Percentiles rank a stretch among this genome's conserved stretches.
Conservation (phyloP, 2,888 invertebrate genomes). For the Mesoligia furuncula region DNA sequence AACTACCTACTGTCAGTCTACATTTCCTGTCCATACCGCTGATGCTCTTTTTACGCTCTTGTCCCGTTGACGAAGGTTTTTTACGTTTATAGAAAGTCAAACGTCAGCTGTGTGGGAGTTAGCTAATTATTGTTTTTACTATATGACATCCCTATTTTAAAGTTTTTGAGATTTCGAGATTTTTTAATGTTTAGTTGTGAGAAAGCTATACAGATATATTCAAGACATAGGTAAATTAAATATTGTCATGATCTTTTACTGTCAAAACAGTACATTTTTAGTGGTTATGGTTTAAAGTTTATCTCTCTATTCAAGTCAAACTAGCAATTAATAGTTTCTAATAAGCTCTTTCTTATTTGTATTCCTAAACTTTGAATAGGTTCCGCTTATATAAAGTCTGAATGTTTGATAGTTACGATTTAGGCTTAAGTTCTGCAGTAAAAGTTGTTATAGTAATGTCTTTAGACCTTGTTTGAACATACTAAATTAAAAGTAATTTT, state of each 20-base stretch:
- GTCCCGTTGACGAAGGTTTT: constrained; percentile 47
- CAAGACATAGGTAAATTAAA: neutral
- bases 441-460: neutral
- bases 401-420: neutral
- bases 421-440: neutral
- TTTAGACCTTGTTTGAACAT: neutral
- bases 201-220: neutral
- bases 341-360: neutral
- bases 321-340: neutral
- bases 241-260: neutral
- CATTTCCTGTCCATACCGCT: constrained; percentile 56
- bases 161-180: too few species aligned
- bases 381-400: neutral
- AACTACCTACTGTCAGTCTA: constrained; percentile 68
- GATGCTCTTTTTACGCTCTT: constrained; percentile 39
- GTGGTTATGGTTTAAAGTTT: neutral
- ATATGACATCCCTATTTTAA: neutral
- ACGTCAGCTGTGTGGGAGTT: constrained; percentile 13
- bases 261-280: neutral
- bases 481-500: constrained; percentile 12
- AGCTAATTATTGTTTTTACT: neutral
- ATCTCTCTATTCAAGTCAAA: neutral
- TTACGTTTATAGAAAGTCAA: constrained; percentile 24
- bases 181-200: neutral
- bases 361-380: neutral